Percentiles rank a stretch among this genome's conserved stretches.
These are phyloP conservation scores for Eulemur rubriventer DNA, from an alignment of 2,797 vertebrate genomes.

Conservation along the genomic window DNA sequence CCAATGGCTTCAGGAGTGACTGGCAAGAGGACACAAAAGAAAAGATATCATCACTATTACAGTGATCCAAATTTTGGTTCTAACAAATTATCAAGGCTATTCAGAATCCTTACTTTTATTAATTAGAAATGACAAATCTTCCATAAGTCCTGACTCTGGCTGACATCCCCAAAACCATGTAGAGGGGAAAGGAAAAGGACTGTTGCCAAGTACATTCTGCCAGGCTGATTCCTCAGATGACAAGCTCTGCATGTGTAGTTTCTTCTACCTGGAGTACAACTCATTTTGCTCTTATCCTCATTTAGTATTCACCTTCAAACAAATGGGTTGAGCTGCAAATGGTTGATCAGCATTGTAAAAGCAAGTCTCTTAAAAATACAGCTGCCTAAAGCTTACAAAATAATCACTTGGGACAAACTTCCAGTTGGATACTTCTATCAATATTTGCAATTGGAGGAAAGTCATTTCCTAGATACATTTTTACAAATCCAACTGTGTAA, in stretches of 20 bases:
- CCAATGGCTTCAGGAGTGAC: constrained; percentile 90
- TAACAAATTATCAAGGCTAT: not conserved
- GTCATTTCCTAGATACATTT: not conserved
- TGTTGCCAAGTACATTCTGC: not conserved
- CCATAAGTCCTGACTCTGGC: not conserved
- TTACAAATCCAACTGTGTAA: not conserved
- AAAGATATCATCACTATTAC: constrained; percentile 7
- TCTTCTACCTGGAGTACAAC: not conserved
- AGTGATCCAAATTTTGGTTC: not conserved
- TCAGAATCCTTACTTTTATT: not conserved
- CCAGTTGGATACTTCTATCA: not conserved
- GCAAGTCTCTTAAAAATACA: constrained; percentile 5
- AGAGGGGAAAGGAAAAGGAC: not conserved
- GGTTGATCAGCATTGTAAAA: not conserved
- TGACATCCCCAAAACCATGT: not conserved
- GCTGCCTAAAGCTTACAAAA: not conserved
- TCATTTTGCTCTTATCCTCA: not conserved
- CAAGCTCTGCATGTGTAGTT: not conserved
- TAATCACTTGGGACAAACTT: not conserved
- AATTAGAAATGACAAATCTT: not conserved
- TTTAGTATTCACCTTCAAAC: not conserved
- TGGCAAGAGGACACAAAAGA: constrained; percentile 86
- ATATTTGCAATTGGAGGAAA: not conserved
- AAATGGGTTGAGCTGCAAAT: not conserved
- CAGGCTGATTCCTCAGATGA: not conserved